These are phyloP conservation scores for Lepidocyrtinus sp. DNA, from an alignment of 2,888 invertebrate genomes.

Conservation along the genomic window DNA sequence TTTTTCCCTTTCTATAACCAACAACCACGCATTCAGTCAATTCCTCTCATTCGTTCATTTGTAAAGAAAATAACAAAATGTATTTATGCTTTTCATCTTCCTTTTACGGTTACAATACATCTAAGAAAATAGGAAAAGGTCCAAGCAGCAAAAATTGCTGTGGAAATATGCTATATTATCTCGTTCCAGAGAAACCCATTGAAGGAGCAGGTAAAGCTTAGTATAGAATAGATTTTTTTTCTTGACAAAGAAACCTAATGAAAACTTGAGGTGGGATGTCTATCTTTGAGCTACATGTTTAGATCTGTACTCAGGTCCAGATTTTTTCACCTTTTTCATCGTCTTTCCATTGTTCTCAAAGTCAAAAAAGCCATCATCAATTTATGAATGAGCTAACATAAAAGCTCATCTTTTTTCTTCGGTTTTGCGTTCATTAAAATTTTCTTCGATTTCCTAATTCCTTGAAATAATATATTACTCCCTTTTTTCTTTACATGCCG, in stretches of 20 bases:
- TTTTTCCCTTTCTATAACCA: background rate
- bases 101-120: background rate
- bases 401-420: background rate
- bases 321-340: background rate
- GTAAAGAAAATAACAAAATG: background rate
- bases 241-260: background rate
- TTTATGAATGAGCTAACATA: background rate
- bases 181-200: background rate
- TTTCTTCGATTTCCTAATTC: background rate
- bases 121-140: too few species aligned
- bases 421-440: background rate
- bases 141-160: background rate
- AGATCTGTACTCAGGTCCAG: background rate
- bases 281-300: too few species aligned
- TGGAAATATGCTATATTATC: background rate
- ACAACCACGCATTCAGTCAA: background rate
- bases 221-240: background rate
- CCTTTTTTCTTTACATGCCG: background rate
- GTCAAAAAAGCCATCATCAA: background rate
- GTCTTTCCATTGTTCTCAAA: background rate
- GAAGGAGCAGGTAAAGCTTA: background rate
- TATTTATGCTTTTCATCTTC: background rate
- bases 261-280: background rate
- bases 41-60: background rate
- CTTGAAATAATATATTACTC: background rate